Percentiles rank a stretch among this genome's conserved stretches.
Conservation (phyloP, 2,888 invertebrate species). For the Eilema griseolum region DNA sequence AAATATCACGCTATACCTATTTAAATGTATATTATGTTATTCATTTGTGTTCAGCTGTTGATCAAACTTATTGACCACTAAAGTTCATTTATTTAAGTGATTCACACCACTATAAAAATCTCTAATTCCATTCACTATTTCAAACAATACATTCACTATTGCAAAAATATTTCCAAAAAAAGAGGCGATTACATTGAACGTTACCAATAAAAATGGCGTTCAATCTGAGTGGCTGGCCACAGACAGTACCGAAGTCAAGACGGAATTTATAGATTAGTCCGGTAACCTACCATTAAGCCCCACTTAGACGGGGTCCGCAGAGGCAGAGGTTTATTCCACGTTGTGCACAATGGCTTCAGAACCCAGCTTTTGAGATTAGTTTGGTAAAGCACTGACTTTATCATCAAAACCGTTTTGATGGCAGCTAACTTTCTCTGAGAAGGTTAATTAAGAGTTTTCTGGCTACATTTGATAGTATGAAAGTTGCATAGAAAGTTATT, state of each 20-base stretch:
- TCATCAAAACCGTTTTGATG: slow-evolving; percentile 45
- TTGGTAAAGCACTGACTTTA: slow-evolving; percentile 45
- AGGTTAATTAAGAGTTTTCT: slow-evolving; percentile 21
- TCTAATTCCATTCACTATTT: neutral
- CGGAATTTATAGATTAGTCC: slow-evolving; percentile 54
- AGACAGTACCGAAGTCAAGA: slow-evolving; percentile 51
- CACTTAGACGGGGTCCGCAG: slow-evolving; percentile 50
- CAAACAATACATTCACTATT: neutral
- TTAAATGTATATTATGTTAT: no score
- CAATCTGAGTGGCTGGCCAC: slow-evolving; percentile 32
- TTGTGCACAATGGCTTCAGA: slow-evolving; percentile 50
- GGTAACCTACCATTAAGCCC: slow-evolving; percentile 55
- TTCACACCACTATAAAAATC: neutral
- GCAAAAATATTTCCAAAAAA: neutral
- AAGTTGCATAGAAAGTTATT: neutral
- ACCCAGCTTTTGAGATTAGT: slow-evolving; percentile 51
- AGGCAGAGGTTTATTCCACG: slow-evolving; percentile 50
- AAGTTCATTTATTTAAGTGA: neutral
- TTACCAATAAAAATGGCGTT: slow-evolving; percentile 23
- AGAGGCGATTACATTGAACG: slow-evolving; percentile 10
- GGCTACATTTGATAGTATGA: neutral
- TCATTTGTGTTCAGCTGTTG: no score
- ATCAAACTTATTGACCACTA: no score
- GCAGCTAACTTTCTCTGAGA: slow-evolving; percentile 8
- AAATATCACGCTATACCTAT: no score